phyloP scores from a whole-genome alignment of 2,888 invertebrate genomes.

The Zonitis immaculata region DNA sequence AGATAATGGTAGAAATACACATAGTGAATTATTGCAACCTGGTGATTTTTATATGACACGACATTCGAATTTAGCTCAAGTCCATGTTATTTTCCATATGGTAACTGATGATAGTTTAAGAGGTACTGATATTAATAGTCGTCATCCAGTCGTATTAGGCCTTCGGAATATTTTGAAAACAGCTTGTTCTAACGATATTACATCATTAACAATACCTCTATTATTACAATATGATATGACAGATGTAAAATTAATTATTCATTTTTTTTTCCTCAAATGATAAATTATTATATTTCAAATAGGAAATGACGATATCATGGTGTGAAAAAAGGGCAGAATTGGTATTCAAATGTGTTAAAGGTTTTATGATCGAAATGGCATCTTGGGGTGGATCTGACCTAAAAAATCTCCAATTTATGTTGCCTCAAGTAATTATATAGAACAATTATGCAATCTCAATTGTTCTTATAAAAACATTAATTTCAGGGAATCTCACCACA shows the following conservation, averaged over 20 bases:
- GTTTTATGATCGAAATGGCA: constrained; percentile 98
- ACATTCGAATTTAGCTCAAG: constrained; percentile 92
- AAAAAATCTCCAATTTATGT: constrained; percentile 80
- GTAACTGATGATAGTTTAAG: constrained; percentile 73
- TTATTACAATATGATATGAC: constrained; percentile 89
- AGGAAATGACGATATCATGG: constrained; percentile 96
- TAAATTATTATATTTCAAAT: neutral
- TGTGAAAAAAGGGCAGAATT: constrained; percentile 93
- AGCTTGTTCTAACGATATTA: constrained; percentile 92
- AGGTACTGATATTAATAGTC: constrained; percentile 83
- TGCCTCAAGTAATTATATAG: constrained; percentile 61
- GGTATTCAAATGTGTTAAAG: constrained; percentile 98
- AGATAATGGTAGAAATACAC: constrained; percentile 26
- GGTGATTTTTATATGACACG: constrained; percentile 83
- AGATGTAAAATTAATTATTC: constrained; percentile 68
- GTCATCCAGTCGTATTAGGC: constrained; percentile 93
- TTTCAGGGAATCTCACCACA: constrained; percentile 72
- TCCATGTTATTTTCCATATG: constrained; percentile 94
- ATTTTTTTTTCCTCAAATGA: too few relatives aligned
- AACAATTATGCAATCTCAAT: neutral
- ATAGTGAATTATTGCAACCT: constrained; percentile 62
- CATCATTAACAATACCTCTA: constrained; percentile 88
- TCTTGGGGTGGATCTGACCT: constrained; percentile 88
- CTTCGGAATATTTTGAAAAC: constrained; percentile 91
- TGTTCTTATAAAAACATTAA: constrained; percentile 17